Base-by-base conservation (phyloP, 2,888 invertebrate species). In the Plagodis dolabraria region DNA sequence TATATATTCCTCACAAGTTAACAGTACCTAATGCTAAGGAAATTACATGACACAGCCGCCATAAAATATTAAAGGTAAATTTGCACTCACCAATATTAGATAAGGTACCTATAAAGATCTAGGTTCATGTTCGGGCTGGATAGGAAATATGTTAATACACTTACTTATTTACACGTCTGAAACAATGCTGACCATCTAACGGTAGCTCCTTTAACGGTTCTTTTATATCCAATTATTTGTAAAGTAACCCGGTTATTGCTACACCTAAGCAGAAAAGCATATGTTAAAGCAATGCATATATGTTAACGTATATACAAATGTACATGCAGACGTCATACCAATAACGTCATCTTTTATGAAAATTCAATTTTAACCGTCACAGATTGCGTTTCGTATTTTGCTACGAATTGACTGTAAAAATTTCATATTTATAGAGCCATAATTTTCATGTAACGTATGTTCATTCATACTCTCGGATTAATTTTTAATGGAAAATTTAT, bases 261-360 rank as follows among this genome's bases (percentile, higher is more conserved):
- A 66, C 54, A 64, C 47, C 49, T 61, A 50, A 61, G 60, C 63
- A 55, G 33, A 57, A 57, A 60, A 63, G 63, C 53, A 61, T 54
- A 56, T 56, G 52, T 56, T 60, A 56, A 36, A 47, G 56, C 53
- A 33, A 33, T 52, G 45, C 51, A 49, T 53, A 57, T 56, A 57
- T 42, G 52, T 42, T 43, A 52, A 50, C 34, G 33, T 36, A 12
- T 34, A 42, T 64, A 56, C 56, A 65, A 60, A 52, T 48, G 38
- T 44, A 53, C 76, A 79, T 77, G 77, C 79, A 74, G 79, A 81
- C 78, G 77, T 76, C 78, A 73, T 74, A 72, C 72, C 70, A 75
- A 76, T 67, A 57, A 66, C 47, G 48, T 38, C 33, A 60, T 57
- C 47, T 47, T 56, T 63, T 65, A 62, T 63, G 60, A 46, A 61